These are phyloP conservation scores for Calameuta idolon DNA, from an alignment of 2,888 invertebrate species.

Conservation along the genomic window DNA sequence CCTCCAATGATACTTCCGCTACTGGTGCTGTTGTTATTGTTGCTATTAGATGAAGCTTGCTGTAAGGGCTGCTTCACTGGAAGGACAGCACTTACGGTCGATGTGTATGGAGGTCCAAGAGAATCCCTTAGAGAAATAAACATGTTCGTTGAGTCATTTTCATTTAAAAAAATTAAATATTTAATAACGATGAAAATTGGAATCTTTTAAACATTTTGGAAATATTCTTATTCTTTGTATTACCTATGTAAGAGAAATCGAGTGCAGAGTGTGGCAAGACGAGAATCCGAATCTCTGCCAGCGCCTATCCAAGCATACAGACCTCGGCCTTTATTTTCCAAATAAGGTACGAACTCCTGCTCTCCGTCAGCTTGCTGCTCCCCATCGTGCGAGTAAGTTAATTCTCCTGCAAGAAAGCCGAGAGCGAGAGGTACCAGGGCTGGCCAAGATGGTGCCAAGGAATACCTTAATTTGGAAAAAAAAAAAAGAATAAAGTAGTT, in stretches of 20 bases:
- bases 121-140: constrained; percentile 47
- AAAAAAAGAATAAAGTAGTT: neutral
- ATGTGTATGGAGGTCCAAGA: constrained; percentile 46
- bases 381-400: constrained; percentile 54
- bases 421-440: constrained; percentile 58
- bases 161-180: neutral
- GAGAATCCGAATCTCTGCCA: constrained; percentile 88
- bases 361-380: constrained; percentile 50
- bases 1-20: constrained; percentile 37
- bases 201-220: neutral
- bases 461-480: constrained; percentile 44
- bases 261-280: constrained; percentile 80
- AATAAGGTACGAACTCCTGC: constrained; percentile 61
- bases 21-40: constrained; percentile 26
- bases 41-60: neutral
- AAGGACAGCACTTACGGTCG: neutral
- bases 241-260: constrained; percentile 80
- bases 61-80: neutral
- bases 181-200: neutral
- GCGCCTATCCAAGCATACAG: constrained; percentile 95
- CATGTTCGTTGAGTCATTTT: neutral
- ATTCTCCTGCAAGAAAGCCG: constrained; percentile 62
- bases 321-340: constrained; percentile 64
- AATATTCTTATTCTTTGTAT: constrained; percentile 6
- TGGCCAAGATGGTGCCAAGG: constrained; percentile 60